A percentile compares a stretch with the other conserved stretches of the same genome.
Conservation (phyloP, 2,888 invertebrate genomes). For the Pristionchus fissidentatus region DNA sequence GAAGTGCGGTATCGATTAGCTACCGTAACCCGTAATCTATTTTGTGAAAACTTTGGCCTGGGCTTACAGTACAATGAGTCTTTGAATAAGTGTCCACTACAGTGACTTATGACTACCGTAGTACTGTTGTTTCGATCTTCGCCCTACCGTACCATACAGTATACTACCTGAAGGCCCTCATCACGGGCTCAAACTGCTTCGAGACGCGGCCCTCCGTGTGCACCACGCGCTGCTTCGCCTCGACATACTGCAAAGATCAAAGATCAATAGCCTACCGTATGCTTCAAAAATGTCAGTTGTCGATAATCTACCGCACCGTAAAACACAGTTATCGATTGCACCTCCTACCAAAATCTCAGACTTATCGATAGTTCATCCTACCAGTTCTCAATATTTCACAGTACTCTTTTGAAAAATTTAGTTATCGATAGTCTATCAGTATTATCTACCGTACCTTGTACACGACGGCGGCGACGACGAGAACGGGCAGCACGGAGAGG, state of each 20-base stretch:
- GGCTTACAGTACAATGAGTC: not conserved
- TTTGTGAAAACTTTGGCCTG: not conserved
- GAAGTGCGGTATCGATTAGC: not conserved
- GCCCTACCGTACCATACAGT: not conserved
- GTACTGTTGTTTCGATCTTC: too few relatives aligned
- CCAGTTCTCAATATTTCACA: not conserved
- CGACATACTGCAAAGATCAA: slow-evolving; percentile 24
- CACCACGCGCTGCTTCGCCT: slow-evolving; percentile 38
- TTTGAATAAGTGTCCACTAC: too few relatives aligned
- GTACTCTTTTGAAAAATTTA: not conserved
- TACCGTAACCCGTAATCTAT: not conserved
- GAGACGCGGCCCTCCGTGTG: slow-evolving; percentile 38
- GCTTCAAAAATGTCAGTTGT: not conserved
- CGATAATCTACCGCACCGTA: not conserved
- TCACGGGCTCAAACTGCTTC: slow-evolving; percentile 47
- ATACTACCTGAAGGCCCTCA: slow-evolving; percentile 49
- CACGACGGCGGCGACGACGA: slow-evolving; percentile 23
- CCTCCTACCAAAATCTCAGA: too few relatives aligned
- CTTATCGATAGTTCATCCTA: too few relatives aligned
- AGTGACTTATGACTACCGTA: not conserved
- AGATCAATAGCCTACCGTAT: too few relatives aligned
- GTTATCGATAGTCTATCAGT: not conserved
- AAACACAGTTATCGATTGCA: not conserved
- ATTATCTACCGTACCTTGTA: slow-evolving; percentile 37
- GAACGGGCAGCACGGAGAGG: slow-evolving; percentile 21